Conservation (phyloP, 2,888 invertebrate genomes). For the Coelinius sp. region DNA sequence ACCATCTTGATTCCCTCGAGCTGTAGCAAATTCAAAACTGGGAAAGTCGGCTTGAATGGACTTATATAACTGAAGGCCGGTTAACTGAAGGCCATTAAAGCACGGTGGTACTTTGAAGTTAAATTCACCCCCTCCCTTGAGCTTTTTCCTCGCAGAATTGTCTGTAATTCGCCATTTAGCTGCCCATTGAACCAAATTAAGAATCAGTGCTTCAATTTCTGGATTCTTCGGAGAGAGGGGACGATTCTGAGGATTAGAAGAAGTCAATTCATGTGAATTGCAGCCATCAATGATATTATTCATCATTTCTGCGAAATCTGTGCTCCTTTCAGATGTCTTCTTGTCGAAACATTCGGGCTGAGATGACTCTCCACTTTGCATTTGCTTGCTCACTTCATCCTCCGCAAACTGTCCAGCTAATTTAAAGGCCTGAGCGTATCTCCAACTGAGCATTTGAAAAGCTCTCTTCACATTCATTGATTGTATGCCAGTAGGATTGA, state of each 20-base stretch:
- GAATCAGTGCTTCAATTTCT: background rate
- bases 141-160: too few species aligned
- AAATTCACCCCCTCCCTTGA: too few species aligned
- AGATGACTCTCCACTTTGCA: background rate
- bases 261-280: background rate
- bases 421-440: background rate
- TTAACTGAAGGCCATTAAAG: background rate
- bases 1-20: background rate
- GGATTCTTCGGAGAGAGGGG: background rate
- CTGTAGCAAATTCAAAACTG: background rate
- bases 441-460: background rate
- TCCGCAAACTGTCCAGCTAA: too few species aligned
- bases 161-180: background rate
- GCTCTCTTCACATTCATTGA: background rate
- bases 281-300: background rate
- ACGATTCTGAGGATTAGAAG: background rate
- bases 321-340: background rate
- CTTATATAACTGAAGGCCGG: background rate
- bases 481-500: background rate
- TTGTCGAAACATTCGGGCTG: too few species aligned
- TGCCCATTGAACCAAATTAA: background rate
- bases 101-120: background rate
- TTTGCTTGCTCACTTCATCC: background rate
- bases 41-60: background rate
- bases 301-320: background rate